Percentiles rank a stretch among this genome's conserved stretches.
Conservation (phyloP, 2,797 vertebrate species). For the Macropodus opercularis region DNA sequence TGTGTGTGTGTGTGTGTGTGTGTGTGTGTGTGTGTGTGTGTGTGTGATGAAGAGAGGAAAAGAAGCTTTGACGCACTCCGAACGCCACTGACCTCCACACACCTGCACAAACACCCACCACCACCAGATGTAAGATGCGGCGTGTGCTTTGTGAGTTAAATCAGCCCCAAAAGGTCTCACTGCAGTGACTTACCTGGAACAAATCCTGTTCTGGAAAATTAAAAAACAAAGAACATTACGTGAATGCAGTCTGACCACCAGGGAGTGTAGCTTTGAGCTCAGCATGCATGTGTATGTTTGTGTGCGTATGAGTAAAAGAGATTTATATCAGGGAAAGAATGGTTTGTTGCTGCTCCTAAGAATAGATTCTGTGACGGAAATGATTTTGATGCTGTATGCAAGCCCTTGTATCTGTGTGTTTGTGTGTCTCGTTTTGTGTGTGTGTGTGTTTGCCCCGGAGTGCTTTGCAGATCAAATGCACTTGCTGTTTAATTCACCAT, state of each 20-base stretch:
- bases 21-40: not conserved
- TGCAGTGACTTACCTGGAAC: slow-evolving; percentile 71
- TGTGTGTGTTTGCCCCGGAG: slow-evolving; percentile 71
- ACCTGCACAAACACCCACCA: slow-evolving; percentile 64
- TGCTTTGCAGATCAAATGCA: slow-evolving; percentile 79
- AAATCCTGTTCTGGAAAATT: slow-evolving; percentile 63
- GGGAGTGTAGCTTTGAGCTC: slow-evolving; percentile 59
- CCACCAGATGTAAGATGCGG: slow-evolving; percentile 52
- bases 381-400: slow-evolving; percentile 76
- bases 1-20: not conserved
- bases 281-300: slow-evolving; percentile 15
- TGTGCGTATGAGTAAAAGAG: slow-evolving; percentile 61
- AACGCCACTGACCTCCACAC: slow-evolving; percentile 51
- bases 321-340: slow-evolving; percentile 73
- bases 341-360: slow-evolving; percentile 75
- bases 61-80: slow-evolving; percentile 27
- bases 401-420: slow-evolving; percentile 34
- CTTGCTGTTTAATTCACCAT: slow-evolving; percentile 80
- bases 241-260: slow-evolving; percentile 67
- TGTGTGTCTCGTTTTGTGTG: slow-evolving; percentile 47
- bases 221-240: slow-evolving; percentile 64
- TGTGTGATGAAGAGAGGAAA: slow-evolving; percentile 3
- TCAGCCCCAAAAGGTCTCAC: slow-evolving; percentile 51
- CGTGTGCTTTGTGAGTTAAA: slow-evolving; percentile 24
- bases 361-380: slow-evolving; percentile 80